These are phyloP conservation scores for Torymus aiolomorphi DNA, from an alignment of 2,888 invertebrate species.

Conservation along the genomic window DNA sequence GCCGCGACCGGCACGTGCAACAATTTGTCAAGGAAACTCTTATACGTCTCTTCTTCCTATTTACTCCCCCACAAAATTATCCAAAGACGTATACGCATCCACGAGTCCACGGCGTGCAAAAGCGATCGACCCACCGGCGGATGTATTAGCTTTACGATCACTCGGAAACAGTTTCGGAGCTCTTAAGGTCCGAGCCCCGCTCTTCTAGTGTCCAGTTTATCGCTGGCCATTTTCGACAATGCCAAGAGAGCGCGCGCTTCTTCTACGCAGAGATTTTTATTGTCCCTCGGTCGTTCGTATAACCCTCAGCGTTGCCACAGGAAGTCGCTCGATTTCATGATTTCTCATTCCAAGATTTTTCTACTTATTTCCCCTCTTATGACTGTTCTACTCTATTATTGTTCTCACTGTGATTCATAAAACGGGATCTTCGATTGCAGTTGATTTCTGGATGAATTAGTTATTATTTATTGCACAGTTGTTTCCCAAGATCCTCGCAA, in stretches of 20 bases:
- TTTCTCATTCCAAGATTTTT: conserved; percentile 28
- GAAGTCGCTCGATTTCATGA: neutral
- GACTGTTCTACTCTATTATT: neutral
- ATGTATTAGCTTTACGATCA: conserved; percentile 70
- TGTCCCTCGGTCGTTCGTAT: conserved; percentile 9
- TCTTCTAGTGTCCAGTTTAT: conserved; percentile 64
- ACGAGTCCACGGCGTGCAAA: conserved; percentile 36
- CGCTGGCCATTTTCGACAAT: conserved; percentile 66
- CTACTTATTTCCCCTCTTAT: neutral
- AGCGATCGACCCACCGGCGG: conserved; percentile 61
- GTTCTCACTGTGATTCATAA: too few relatives aligned
- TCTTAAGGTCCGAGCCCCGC: conserved; percentile 49
- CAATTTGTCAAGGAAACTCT: conserved; percentile 69
- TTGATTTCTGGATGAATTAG: too few relatives aligned
- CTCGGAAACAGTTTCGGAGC: conserved; percentile 62
- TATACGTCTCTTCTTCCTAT: conserved; percentile 36
- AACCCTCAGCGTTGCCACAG: conserved; percentile 28
- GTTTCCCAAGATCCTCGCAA: too few relatives aligned
- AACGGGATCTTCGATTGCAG: too few relatives aligned
- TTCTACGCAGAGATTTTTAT: conserved; percentile 35
- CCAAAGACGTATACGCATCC: neutral
- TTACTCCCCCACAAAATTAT: too few relatives aligned
- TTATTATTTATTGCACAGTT: too few relatives aligned
- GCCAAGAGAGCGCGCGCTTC: conserved; percentile 44
- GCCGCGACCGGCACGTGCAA: conserved; percentile 66